Evolutionary conservation across 1,140 invertebrate species (phyloP).

Genomic region (Drosophila dunni): DNA sequence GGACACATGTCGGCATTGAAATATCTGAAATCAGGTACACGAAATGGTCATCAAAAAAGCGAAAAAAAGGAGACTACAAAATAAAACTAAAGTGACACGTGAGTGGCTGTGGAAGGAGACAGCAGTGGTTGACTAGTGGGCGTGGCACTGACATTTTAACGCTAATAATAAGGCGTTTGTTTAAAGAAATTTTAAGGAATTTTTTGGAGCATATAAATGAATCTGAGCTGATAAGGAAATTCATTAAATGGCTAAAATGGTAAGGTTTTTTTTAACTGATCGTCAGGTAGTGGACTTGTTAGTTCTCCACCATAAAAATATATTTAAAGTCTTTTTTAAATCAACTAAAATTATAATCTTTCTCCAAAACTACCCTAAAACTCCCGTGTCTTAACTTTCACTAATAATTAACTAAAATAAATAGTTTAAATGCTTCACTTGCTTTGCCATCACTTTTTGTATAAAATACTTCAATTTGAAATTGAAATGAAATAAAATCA

Average conservation of each 20-base stretch:
- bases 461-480: not conserved
- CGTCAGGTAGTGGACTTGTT: not conserved
- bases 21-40: conserved; percentile 46
- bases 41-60: conserved; percentile 32
- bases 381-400: too few relatives aligned
- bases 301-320: too few relatives aligned
- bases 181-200: conserved; percentile 24
- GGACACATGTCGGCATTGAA: conserved; percentile 56
- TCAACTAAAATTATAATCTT: too few relatives aligned
- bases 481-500: conserved; percentile 1
- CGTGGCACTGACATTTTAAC: conserved; percentile 32
- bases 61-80: not conserved
- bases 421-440: not conserved
- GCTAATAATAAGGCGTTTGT: conserved; percentile 56
- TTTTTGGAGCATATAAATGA: too few relatives aligned
- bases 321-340: too few relatives aligned
- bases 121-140: not conserved
- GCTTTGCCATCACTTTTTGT: not conserved
- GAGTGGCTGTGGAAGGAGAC: conserved; percentile 4
- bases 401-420: conserved; percentile 2
- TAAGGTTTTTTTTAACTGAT: too few relatives aligned
- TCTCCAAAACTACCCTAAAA: too few relatives aligned
- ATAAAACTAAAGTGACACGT: conserved; percentile 25
- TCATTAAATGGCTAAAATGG: too few relatives aligned
- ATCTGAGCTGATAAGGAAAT: too few relatives aligned